These are phyloP conservation scores for Denticeps clupeoides DNA, from an alignment of 2,797 vertebrate genomes.

Conservation along the genomic window DNA sequence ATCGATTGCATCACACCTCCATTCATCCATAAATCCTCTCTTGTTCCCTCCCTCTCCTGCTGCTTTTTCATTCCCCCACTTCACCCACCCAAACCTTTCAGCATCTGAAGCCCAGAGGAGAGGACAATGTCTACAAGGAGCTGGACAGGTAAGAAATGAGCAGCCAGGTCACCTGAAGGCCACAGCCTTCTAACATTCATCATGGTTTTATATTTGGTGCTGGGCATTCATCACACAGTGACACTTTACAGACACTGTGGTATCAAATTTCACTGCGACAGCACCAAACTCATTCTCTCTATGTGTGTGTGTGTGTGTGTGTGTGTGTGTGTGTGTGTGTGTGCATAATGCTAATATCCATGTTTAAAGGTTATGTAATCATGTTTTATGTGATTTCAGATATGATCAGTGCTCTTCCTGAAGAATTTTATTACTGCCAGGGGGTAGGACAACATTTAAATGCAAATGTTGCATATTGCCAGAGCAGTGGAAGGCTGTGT, in stretches of 20 bases:
- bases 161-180: conserved; percentile 32
- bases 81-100: conserved; percentile 26
- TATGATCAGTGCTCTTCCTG: conserved; percentile 40
- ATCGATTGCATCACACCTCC: conserved; percentile 47
- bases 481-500: too few species aligned
- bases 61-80: conserved; percentile 18
- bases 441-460: too few species aligned
- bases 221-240: too few species aligned
- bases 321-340: conserved; percentile 13
- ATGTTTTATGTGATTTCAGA: conserved; percentile 47
- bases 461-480: too few species aligned
- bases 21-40: not conserved
- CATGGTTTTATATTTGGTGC: too few species aligned
- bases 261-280: not conserved
- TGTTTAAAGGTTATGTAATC: too few species aligned
- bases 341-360: too few species aligned
- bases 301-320: conserved; percentile 8
- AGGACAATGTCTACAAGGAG: conserved; percentile 62
- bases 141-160: conserved; percentile 55
- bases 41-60: conserved; percentile 23
- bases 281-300: not conserved
- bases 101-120: conserved; percentile 63
- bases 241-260: not conserved
- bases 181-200: too few species aligned
- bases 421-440: too few species aligned